Evolutionary conservation across 1,140 invertebrate genomes (phyloP), one percentile per base, ranked within the genome.

Genomic region (Pseudomyrmex gracilis): DNA sequence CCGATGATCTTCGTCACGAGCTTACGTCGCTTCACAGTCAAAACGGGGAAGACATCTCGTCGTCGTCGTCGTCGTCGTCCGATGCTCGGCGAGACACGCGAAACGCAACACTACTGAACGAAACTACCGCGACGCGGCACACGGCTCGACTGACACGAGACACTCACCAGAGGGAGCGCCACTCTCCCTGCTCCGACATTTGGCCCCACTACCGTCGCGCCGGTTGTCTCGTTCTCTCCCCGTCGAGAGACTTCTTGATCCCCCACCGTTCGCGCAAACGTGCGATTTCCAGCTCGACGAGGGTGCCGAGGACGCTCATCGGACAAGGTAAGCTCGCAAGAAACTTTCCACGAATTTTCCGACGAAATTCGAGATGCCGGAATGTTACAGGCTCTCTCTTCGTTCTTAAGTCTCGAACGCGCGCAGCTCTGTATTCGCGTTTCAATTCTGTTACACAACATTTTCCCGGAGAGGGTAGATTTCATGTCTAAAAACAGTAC

Each of bases 101-200:
- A 43, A 15, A 84, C 85, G 60, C 43, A 12, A 17, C 68, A 76
- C 84, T 24, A 85, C 49, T 0, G 60, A 64, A 74, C 90, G 86
- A 91, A 86, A 87, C 83, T 86, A 92, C 88, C 91, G 88, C 90
- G 89, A 92, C 89, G 91, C 92, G 90, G 89, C 91, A 89, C 91
- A 90, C 92, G 92, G 92, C 91, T 91, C 90, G 86, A 93, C 92
- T 93, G 91, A 91, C 83, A 74, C 80, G 80, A 90, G 84, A 83
- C 74, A 76, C 83, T 64, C 90, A 87, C 90, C 84, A 90, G 92
- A 93, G 91, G 91, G 91, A 92, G 92, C 90, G 87, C 90, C 89
- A 80, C 82, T 63, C 87, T 83, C 80, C 60, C 34, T 71, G 70
- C 82, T 86, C 66, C 82, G 12, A 61, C 10, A 57, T 55, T 20